Base-by-base conservation (phyloP, 2,797 vertebrate species). In the Poeciliopsis turneri region DNA sequence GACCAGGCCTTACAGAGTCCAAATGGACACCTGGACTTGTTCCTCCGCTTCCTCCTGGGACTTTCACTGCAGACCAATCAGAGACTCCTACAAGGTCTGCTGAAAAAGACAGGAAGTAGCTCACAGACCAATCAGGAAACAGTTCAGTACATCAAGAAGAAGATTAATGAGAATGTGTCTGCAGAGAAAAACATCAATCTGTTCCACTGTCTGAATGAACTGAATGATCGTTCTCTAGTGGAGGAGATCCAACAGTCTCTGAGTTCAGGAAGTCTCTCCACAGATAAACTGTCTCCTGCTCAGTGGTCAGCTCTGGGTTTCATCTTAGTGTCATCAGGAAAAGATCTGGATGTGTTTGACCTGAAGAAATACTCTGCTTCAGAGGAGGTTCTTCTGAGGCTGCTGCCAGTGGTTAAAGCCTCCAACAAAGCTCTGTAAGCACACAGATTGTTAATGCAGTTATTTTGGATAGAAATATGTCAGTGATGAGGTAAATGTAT, bases 21-120 rank as follows among this genome's bases (percentile, higher is more conserved):
- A n/a, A n/a, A n/a, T n/a, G n/a, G n/a, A n/a, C n/a, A n/a, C n/a
- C n/a, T n/a, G n/a, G n/a, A n/a, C n/a, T n/a, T 78, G 51, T 72
- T 78, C 69, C 49, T 77, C 15, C 66, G 76, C n/a, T 77, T 77
- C 49, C 76, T 78, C n/a, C 39, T 78, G 39, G 76, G 76, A 46
- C 68, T 78, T 3, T 77, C 76, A 15, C 64, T 55, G n/a, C 7
- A 39, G 30, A 43, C 36, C 2, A 77, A 77, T 30, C 76, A 77
- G 8, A 73, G 2, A 15, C 59, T 66, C 0, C 20, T 68, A 7
- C 1, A 16, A 39, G 75, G 75, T 16, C 75, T 77, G 30, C 2
- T 75, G 12, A 13, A 4, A 4, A 9, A n/a, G 53, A 41, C 41
- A 41, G 41, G 41, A 41, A 41, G 8, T 1, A 41, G 41, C 1